Conservation (phyloP, 2,113 vertebrate genomes). For the Ageneiosus marmoratus region DNA sequence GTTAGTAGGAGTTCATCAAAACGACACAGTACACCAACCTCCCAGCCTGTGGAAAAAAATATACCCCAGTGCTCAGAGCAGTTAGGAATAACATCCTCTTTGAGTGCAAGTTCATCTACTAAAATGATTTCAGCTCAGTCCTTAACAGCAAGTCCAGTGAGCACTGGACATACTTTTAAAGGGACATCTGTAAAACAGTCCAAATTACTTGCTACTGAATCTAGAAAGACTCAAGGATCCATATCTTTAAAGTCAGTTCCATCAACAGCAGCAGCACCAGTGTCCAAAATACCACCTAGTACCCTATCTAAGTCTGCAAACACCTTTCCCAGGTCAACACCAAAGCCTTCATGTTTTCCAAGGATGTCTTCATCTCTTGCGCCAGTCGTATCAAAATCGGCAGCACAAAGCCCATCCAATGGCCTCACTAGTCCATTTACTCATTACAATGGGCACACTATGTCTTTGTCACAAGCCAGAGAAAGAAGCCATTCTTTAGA, state of each 20-base stretch:
- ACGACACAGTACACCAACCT: slow-evolving; percentile 28
- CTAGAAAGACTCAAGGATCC: slow-evolving; percentile 25
- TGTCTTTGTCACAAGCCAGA: slow-evolving; percentile 60
- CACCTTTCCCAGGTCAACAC: slow-evolving; percentile 71
- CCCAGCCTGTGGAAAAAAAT: slow-evolving; percentile 53
- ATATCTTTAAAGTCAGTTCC: slow-evolving; percentile 5
- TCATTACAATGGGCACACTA: slow-evolving; percentile 72
- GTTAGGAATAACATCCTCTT: slow-evolving; percentile 50
- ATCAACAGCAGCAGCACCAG: slow-evolving; percentile 64
- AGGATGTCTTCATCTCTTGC: slow-evolving; percentile 66
- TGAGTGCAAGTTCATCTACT: slow-evolving; percentile 51
- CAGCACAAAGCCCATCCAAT: slow-evolving; percentile 57
- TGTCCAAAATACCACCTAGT: slow-evolving; percentile 48
- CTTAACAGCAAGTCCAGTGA: slow-evolving; percentile 51
- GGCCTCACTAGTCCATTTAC: slow-evolving; percentile 55
- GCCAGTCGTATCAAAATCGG: slow-evolving; percentile 60
- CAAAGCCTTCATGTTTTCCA: slow-evolving; percentile 66
- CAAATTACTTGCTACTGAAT: slow-evolving; percentile 15
- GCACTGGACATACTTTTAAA: slow-evolving; percentile 37
- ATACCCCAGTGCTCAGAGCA: slow-evolving; percentile 39
- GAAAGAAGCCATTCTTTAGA: slow-evolving; percentile 88
- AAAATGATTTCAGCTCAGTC: slow-evolving; percentile 52
- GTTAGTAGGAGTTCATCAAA: slow-evolving; percentile 43
- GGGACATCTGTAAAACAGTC: slow-evolving; percentile 22
- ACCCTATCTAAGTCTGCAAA: slow-evolving; percentile 63